Percentiles rank a stretch among this genome's conserved stretches.
phyloP scores from a whole-genome alignment of 2,113 vertebrate species.

The Pandion haliaetus region DNA sequence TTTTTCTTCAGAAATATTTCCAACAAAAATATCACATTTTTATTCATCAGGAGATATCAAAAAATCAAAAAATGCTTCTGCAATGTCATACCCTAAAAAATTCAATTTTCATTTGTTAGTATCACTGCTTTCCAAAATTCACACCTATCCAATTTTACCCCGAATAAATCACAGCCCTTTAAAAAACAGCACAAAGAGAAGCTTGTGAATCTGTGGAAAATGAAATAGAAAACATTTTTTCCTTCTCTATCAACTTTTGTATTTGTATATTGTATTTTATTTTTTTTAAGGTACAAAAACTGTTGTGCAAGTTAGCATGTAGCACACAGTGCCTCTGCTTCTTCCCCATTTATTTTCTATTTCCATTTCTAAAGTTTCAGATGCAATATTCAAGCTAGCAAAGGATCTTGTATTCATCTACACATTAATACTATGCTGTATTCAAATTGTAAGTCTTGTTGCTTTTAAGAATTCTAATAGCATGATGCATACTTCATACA shows the following conservation, averaged over 20 bases:
- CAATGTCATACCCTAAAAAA: neutral
- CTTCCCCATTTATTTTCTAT: neutral
- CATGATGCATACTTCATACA: neutral
- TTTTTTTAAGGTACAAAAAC: neutral
- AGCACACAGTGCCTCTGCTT: neutral
- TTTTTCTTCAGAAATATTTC: neutral
- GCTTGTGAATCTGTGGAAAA: neutral
- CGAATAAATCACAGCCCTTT: neutral
- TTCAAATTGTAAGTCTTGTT: neutral
- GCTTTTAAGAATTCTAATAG: constrained; percentile 2
- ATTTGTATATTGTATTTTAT: neutral
- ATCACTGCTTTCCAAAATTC: neutral
- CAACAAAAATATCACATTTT: neutral
- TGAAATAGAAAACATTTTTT: neutral
- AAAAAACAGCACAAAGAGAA: neutral
- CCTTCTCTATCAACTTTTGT: neutral
- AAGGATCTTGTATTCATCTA: neutral
- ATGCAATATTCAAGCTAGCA: neutral
- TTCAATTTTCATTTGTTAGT: neutral
- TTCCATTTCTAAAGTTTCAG: neutral
- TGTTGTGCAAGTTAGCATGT: neutral
- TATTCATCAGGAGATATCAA: neutral
- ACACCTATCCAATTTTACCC: neutral
- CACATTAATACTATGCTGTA: neutral
- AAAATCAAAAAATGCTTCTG: neutral